Evolutionary conservation across 2,888 invertebrate genomes (phyloP), one percentile per base, ranked within the genome.

Genomic region (Artemia sp.): DNA sequence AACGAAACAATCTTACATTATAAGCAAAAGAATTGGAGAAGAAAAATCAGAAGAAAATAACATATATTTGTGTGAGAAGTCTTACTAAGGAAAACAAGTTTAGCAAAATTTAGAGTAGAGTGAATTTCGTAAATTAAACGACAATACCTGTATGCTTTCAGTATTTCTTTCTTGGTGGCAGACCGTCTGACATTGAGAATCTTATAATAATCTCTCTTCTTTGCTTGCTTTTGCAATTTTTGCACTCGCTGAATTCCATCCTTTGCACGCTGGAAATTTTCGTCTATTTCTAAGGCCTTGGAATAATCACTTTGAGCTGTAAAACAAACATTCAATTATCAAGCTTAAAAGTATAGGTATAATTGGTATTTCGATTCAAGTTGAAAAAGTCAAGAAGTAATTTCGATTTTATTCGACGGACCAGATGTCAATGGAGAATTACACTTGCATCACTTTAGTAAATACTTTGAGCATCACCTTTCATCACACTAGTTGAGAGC

Each of bases 201-300:
- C 80, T 97, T 96, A 79, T 98, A 98, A 80, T 98, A 98, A 80
- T 98, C 97, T 73, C 95, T 81, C 76, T 88, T 88, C 76, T 93
- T 90, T 0, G 95, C 84, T 77, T 92, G 90, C 76, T 95, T 95
- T 79, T 93, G 90, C 74, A 94, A 79, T 76, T 92, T 90, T 79
- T 95, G 91, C 4, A 94, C 93, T 74, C 86, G 86, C 72, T 86
- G 84, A 38, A 93, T 78, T 0, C 96, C 96, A 72, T 97, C 93
- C 77, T 89, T 88, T 2, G 95, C 95, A 73, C 91, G 81, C 73
- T 86, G 84, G 72, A 85, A 82, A 51, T 86, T 83, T 58, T 88
- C 86, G 74, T 97, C 91, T 51, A 91, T 80, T 74, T 90, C 88
- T 72, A 90, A 77, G 0, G 96, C 97, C 68, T 73, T 72, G 64